Evolutionary conservation across 2,888 invertebrate species (phyloP).

Genomic region (Furcula furcula): DNA sequence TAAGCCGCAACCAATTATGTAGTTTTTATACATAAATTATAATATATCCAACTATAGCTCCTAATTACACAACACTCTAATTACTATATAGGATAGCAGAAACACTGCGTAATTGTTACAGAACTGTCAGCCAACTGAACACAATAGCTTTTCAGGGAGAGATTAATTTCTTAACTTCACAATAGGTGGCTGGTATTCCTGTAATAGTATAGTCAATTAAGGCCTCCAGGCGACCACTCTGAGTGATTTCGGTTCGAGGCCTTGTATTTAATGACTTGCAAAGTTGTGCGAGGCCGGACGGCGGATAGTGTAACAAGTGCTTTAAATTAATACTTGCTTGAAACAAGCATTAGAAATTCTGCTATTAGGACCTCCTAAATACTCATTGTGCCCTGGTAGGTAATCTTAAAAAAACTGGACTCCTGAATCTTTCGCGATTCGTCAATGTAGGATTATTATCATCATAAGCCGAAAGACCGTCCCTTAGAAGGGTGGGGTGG

Average conservation of each 20-base stretch:
- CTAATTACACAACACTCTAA: neutral
- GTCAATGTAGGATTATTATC: too few relatives aligned
- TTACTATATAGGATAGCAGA: neutral
- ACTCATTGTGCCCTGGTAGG: too few relatives aligned
- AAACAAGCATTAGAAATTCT: neutral
- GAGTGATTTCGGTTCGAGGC: slow-evolving; percentile 29
- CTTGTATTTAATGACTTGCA: slow-evolving; percentile 25
- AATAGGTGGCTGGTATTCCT: slow-evolving; percentile 25
- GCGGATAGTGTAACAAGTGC: slow-evolving; percentile 17
- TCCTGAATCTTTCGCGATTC: too few relatives aligned
- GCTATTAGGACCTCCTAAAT: too few relatives aligned
- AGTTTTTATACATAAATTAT: too few relatives aligned
- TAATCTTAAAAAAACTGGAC: too few relatives aligned
- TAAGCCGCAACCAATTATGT: too few relatives aligned
- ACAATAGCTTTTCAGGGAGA: slow-evolving; percentile 33
- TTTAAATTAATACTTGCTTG: neutral
- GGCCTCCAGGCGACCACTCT: slow-evolving; percentile 25
- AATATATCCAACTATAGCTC: neutral
- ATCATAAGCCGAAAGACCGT: too few relatives aligned
- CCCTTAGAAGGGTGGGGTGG: too few relatives aligned
- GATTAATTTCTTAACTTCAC: slow-evolving; percentile 42
- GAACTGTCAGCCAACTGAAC: slow-evolving; percentile 19
- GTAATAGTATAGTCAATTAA: slow-evolving; percentile 41
- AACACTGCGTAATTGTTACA: slow-evolving; percentile 21
- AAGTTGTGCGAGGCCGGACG: slow-evolving; percentile 22